phyloP scores from a whole-genome alignment of 2,797 vertebrate genomes.

The Thripadectes ignobilis region DNA sequence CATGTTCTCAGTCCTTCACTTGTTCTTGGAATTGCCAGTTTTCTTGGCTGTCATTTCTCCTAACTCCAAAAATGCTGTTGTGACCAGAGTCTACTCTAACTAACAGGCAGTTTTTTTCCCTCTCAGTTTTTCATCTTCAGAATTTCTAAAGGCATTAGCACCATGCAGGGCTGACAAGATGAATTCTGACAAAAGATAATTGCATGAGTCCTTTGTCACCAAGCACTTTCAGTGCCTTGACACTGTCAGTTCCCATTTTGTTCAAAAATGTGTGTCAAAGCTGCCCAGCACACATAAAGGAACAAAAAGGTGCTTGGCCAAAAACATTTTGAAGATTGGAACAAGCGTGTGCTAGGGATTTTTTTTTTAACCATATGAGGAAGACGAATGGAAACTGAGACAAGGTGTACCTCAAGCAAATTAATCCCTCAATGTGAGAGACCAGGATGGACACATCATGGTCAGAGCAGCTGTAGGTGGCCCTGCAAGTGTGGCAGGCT shows the following conservation, averaged over 20 bases:
- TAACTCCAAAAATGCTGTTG: neutral
- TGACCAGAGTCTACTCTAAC: neutral
- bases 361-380: neutral
- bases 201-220: slow-evolving; percentile 49
- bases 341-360: accelerated
- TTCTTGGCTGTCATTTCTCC: neutral
- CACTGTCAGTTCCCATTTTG: slow-evolving; percentile 75
- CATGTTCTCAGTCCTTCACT: neutral
- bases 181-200: slow-evolving; percentile 78
- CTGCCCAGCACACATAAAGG: neutral
- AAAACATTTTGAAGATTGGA: neutral
- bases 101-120: neutral
- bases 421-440: neutral
- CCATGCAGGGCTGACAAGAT: slow-evolving; percentile 58
- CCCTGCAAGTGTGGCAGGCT: accelerated
- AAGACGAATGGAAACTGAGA: neutral
- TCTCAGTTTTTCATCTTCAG: neutral
- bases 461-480: neutral
- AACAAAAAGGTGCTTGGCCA: neutral
- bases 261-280: slow-evolving; percentile 30
- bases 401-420: neutral
- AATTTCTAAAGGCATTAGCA: slow-evolving; percentile 48
- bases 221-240: slow-evolving; percentile 11
- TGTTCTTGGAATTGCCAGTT: neutral
- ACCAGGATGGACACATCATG: neutral